Conservation (phyloP, 2,797 vertebrate species). For the Acipenser transmontanus region DNA sequence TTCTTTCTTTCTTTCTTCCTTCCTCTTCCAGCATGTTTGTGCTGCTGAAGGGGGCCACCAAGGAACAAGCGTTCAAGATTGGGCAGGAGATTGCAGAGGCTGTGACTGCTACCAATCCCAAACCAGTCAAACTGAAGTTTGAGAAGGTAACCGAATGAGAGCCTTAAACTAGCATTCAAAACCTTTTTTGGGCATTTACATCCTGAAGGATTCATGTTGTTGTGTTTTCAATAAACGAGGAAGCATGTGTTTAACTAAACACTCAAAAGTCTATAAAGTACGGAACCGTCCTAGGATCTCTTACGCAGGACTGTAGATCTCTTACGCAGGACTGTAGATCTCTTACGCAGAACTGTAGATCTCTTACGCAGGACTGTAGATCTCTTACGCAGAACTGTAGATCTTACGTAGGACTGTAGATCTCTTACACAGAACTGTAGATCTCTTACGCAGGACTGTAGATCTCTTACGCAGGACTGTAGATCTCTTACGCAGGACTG, state of each 20-base stretch:
- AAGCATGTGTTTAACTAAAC: neutral
- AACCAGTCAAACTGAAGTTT: constrained; percentile 92
- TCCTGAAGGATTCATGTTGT: neutral
- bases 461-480: no score
- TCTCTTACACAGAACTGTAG: no score
- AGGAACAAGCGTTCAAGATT: constrained; percentile 95
- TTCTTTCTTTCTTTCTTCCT: constrained; percentile 22
- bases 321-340: no score
- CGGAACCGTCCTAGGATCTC: no score
- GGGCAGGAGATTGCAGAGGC: constrained; percentile 95
- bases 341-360: no score
- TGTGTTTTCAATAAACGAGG: neutral
- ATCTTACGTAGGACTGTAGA: no score
- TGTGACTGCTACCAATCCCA: constrained; percentile 91
- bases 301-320: no score
- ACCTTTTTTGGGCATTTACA: neutral
- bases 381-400: no score
- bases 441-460: no score
- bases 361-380: no score
- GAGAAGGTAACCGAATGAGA: constrained; percentile 77
- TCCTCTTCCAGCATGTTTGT: constrained; percentile 82
- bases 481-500: no score
- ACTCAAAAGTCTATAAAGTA: no score
- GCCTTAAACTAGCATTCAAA: neutral
- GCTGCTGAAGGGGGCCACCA: constrained; percentile 90